Evolutionary conservation across 2,888 invertebrate genomes (phyloP).

Genomic region (Myopa tessellatipennis): DNA sequence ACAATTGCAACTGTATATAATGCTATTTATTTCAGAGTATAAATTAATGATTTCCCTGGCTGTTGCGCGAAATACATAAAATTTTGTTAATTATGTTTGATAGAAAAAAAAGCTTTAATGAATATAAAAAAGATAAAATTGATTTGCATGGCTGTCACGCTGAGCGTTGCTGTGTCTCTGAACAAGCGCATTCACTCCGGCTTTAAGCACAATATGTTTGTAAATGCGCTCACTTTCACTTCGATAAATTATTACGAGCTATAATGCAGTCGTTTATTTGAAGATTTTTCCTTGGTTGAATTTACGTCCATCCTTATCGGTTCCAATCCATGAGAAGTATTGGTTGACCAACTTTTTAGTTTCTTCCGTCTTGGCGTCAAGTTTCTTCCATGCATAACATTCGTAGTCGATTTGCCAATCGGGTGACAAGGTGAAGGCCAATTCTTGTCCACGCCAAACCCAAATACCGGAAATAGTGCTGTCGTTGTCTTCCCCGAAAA

Average conservation of each 20-base stretch:
- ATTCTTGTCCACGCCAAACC: slow-evolving; percentile 97
- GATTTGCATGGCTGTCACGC: slow-evolving; percentile 8
- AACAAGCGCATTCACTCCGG: not conserved
- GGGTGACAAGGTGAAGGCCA: slow-evolving; percentile 89
- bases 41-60: not conserved
- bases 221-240: slow-evolving; percentile 23
- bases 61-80: not conserved
- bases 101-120: slow-evolving; percentile 4
- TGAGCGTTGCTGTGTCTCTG: not conserved
- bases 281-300: slow-evolving; percentile 99
- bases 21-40: not conserved
- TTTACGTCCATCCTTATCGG: slow-evolving; percentile 86
- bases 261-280: slow-evolving; percentile 76
- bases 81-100: slow-evolving; percentile 26
- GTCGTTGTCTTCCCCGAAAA: slow-evolving; percentile 93
- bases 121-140: slow-evolving; percentile 29
- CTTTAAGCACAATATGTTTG: not conserved
- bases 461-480: slow-evolving; percentile 96
- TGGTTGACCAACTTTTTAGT: slow-evolving; percentile 89
- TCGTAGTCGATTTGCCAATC: slow-evolving; percentile 99
- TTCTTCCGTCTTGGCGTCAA: slow-evolving; percentile 82
- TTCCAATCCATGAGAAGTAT: slow-evolving; percentile 91
- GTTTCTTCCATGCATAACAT: slow-evolving; percentile 93
- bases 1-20: not conserved
- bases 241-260: slow-evolving; percentile 18